Percentiles rank a stretch among this genome's conserved stretches.
Conservation (phyloP, 2,113 vertebrate genomes). For the Tiliqua scincoides region DNA sequence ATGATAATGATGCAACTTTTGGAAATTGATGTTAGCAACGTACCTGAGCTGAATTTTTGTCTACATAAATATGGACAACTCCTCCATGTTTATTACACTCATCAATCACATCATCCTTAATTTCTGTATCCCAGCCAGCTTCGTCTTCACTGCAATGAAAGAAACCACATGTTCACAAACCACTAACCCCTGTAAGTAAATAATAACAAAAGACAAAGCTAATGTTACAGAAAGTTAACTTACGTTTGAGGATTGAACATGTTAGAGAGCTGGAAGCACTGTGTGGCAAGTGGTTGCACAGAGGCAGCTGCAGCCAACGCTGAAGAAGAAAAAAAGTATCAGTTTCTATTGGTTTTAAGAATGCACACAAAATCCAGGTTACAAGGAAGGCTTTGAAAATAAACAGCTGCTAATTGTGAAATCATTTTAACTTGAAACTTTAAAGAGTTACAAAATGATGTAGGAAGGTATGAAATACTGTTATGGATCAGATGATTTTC, state of each 20-base stretch:
- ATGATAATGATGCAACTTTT: not conserved
- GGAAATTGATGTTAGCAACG: not conserved
- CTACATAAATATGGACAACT: constrained; percentile 95
- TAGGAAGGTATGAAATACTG: not conserved
- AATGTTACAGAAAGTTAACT: constrained; percentile 57
- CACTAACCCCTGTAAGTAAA: not conserved
- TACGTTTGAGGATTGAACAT: constrained; percentile 97
- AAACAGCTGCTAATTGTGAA: not conserved
- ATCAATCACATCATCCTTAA: constrained; percentile 96
- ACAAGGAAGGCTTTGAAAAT: not conserved
- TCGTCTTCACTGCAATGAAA: constrained; percentile 84
- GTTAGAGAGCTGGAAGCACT: constrained; percentile 97
- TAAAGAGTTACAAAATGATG: not conserved
- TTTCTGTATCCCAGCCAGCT: constrained; percentile 93
- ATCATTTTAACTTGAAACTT: not conserved
- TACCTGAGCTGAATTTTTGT: constrained; percentile 96
- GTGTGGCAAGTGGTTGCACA: constrained; percentile 90
- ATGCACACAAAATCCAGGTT: not conserved
- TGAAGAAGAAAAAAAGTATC: constrained; percentile 4
- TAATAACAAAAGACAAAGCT: not conserved
- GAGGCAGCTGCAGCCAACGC: constrained; percentile 83
- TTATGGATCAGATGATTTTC: not conserved
- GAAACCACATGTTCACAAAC: not conserved
- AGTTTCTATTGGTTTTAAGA: constrained; percentile 31
- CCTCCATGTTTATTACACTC: constrained; percentile 98